These are phyloP conservation scores for Papilio polyxenes DNA, from an alignment of 1,140 invertebrate genomes.

Conservation along the genomic window DNA sequence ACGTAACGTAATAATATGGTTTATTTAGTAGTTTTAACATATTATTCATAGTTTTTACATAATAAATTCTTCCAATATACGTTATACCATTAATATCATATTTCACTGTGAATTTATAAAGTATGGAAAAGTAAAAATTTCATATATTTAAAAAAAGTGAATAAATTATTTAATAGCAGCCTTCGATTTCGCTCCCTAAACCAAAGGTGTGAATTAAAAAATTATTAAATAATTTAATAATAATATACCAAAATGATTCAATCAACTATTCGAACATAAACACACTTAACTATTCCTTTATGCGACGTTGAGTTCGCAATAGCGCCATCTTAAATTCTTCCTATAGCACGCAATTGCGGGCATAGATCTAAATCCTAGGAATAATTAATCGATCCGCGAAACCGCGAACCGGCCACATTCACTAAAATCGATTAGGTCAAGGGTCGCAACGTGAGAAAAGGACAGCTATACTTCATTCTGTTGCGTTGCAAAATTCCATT, in stretches of 20 bases:
- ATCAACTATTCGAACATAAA: background rate
- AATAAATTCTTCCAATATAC: too few relatives aligned
- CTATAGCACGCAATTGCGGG: constrained; percentile 27
- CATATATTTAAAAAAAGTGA: background rate
- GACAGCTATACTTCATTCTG: constrained; percentile 68
- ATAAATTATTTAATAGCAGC: background rate
- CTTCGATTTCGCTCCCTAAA: background rate
- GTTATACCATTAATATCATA: too few relatives aligned
- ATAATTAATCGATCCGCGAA: constrained; percentile 65
- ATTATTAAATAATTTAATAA: background rate
- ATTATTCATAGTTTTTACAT: too few relatives aligned
- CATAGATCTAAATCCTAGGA: constrained; percentile 51
- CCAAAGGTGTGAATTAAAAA: background rate
- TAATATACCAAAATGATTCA: background rate
- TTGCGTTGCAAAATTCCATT: constrained; percentile 66
- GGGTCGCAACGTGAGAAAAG: constrained; percentile 70
- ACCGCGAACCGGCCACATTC: constrained; percentile 65
- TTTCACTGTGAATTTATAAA: too few relatives aligned
- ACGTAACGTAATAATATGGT: too few relatives aligned
- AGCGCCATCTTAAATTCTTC: constrained; percentile 32
- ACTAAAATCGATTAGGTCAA: constrained; percentile 77
- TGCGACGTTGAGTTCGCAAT: background rate
- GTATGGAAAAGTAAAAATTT: too few relatives aligned
- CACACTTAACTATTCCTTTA: background rate
- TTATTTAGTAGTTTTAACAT: too few relatives aligned